A percentile compares a stretch with the other conserved stretches of the same genome.
Conservation (phyloP, 2,888 invertebrate genomes). For the Bursaphelenchus okinawaensis region DNA sequence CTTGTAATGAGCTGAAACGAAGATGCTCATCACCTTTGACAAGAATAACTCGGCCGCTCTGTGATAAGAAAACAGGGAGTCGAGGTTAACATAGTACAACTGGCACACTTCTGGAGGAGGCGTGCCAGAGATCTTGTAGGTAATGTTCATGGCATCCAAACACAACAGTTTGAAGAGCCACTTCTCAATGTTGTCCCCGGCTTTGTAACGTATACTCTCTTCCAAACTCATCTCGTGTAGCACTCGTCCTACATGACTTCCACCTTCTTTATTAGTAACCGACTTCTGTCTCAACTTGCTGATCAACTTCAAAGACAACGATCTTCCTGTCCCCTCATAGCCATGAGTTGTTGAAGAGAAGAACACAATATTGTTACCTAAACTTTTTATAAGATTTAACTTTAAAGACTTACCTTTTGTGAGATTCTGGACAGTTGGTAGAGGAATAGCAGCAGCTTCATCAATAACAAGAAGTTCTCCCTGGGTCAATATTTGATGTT, state of each 20-base stretch:
- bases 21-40: slow-evolving; percentile 82
- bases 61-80: slow-evolving; percentile 93
- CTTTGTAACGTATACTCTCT: slow-evolving; percentile 87
- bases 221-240: slow-evolving; percentile 69
- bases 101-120: slow-evolving; percentile 84
- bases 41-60: slow-evolving; percentile 77
- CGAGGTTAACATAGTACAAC: slow-evolving; percentile 70
- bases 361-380: slow-evolving; percentile 63
- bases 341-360: slow-evolving; percentile 95
- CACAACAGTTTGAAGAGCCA: slow-evolving; percentile 89
- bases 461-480: slow-evolving; percentile 93
- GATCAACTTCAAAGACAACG: slow-evolving; percentile 85
- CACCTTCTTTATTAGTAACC: slow-evolving; percentile 25
- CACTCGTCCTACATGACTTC: slow-evolving; percentile 49
- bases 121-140: slow-evolving; percentile 66
- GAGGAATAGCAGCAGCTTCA: slow-evolving; percentile 96
- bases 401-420: slow-evolving; percentile 35
- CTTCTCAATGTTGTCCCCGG: slow-evolving; percentile 67
- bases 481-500: slow-evolving; percentile 78
- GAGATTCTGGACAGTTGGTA: slow-evolving; percentile 74
- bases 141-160: slow-evolving; percentile 68
- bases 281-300: slow-evolving; percentile 70
- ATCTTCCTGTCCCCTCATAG: slow-evolving; percentile 77
- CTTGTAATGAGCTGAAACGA: slow-evolving; percentile 97
- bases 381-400: slow-evolving; percentile 8